Evolutionary conservation across 2,797 vertebrate species (phyloP).

Genomic region (Acrossocheilus fasciatus): DNA sequence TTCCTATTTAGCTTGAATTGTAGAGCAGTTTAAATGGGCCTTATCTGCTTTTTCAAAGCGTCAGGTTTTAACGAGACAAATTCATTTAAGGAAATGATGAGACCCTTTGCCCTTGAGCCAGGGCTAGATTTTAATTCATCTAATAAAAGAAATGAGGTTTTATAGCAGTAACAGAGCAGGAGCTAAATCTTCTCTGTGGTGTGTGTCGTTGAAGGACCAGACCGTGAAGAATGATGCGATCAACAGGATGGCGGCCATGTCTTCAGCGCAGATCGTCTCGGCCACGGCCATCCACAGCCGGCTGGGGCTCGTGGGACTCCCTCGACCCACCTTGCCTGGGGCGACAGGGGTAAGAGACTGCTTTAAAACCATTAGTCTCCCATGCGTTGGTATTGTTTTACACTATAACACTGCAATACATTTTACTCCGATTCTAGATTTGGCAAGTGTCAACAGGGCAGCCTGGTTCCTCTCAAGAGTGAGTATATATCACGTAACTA

Average conservation of each 20-base stretch:
- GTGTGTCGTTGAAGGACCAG: slow-evolving; percentile 88
- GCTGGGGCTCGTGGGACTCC: slow-evolving; percentile 93
- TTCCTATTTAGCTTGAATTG: not conserved
- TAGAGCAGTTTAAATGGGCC: not conserved
- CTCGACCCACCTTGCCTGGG: slow-evolving; percentile 90
- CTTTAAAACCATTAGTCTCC: slow-evolving; percentile 9
- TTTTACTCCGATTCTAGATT: slow-evolving; percentile 76
- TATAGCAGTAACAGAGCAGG: not conserved
- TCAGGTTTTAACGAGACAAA: not conserved
- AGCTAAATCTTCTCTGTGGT: slow-evolving; percentile 57
- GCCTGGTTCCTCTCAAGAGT: slow-evolving; percentile 91
- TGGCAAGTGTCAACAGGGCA: slow-evolving; percentile 90
- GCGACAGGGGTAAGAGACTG: slow-evolving; percentile 89
- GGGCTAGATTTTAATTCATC: not conserved
- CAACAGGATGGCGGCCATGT: slow-evolving; percentile 99
- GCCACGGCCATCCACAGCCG: slow-evolving; percentile 99
- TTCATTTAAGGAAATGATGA: not conserved
- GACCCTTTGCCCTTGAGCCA: not conserved
- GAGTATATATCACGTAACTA: slow-evolving; percentile 70
- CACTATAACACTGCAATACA: not conserved
- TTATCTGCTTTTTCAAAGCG: not conserved
- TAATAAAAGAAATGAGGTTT: not conserved
- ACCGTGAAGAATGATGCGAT: slow-evolving; percentile 97
- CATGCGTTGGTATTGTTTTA: not conserved
- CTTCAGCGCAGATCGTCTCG: slow-evolving; percentile 97